Evolutionary conservation across 2,888 invertebrate genomes (phyloP), one percentile per base, ranked within the genome.

Genomic region (Zootermopsis nevadensis): DNA sequence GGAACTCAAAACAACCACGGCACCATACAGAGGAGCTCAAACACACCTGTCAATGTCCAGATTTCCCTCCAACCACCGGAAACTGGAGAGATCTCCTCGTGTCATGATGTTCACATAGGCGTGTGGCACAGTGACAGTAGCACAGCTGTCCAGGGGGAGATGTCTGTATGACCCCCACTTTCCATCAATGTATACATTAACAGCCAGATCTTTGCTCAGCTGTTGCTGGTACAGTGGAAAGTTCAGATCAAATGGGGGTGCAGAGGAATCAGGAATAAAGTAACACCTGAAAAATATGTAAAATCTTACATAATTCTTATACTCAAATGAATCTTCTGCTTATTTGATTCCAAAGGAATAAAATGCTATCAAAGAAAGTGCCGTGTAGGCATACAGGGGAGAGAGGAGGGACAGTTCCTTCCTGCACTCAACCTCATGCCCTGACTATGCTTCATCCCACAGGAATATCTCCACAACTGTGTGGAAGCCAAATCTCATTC

Each of bases 151-250:
- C 1, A 97, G 88, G 0, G 93, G 91, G 19, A 96, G 89, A 89
- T 98, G 97, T 27, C 97, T 92, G 88, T 96, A 97, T 0, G 95
- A 95, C n/a, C 97, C 95, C 95, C 91, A 95, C 87, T 91, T 89
- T 19, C 92, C 92, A 87, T 94, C 90, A 86, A 93, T 92, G 86
- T 91, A 93, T 69, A 99, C 93, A 88, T 98, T 98, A 77, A 96
- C 90, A 3, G 94, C 94, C 85, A 99, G 77, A 72, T 86, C 86
- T 53, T 83, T 79, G 80, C 35, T 66, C n/a, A 85, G 38, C 77
- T 86, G 85, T 2, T 91, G 89, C 33, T 91, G 90, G 88, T 95
- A 96, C 79, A 95, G 91, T 6, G 93, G 91, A 87, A 93, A 88
- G 12, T 93, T 90, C 4, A 93, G 89, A 86, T 93, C 92, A 86